Base-by-base conservation (phyloP, 2,888 invertebrate genomes). In the Tetranychus piercei region DNA sequence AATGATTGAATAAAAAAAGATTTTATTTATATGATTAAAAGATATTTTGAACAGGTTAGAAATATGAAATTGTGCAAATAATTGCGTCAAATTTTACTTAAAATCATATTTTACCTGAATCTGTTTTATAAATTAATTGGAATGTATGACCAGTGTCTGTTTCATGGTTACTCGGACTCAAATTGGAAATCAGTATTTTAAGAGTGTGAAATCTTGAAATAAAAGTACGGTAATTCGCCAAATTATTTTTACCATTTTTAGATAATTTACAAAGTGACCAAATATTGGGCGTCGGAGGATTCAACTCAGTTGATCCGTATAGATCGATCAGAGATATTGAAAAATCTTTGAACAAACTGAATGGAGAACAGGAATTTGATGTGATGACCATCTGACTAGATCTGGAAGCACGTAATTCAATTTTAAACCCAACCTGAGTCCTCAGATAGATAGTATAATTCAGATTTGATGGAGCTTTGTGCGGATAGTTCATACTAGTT, bases 401-500 rank as follows among this genome's bases (percentile, higher is more conserved):
- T 55, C 55, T 55, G 55, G 55, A 55, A 55, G 55, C 55, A 55
- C 55, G 55, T 1, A 78, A 69, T 69, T 78, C 75, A 43, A 78
- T 78, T 45, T 75, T 74, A 64, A 77, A 73, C 8, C 77, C 77
- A 64, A 78, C 64, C 15, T 74, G 74, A 11, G 76, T 22, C n/a
- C 65, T 64, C 20, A 80, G 75, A 15, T 78, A 76, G 15, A 81
- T 77, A 20, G 78, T 77, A 75, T 80, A 77, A 64, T 80, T 87
- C 11, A 73, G 18, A 15, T 73, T 23, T 81, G 1, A 87, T 86
- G 87, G 85, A 67, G 86, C 83, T 76, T 82, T 80, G 74, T 85
- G 83, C 0, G 88, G 88, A 81, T 85, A 86, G 81, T 88, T 88
- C 71, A 87, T 81, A 80, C 87, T 86, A 72, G 84, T 81, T 34